A percentile compares a stretch with the other conserved stretches of the same genome.
Conservation (phyloP, 2,888 invertebrate genomes). For the Crematogaster levior region DNA sequence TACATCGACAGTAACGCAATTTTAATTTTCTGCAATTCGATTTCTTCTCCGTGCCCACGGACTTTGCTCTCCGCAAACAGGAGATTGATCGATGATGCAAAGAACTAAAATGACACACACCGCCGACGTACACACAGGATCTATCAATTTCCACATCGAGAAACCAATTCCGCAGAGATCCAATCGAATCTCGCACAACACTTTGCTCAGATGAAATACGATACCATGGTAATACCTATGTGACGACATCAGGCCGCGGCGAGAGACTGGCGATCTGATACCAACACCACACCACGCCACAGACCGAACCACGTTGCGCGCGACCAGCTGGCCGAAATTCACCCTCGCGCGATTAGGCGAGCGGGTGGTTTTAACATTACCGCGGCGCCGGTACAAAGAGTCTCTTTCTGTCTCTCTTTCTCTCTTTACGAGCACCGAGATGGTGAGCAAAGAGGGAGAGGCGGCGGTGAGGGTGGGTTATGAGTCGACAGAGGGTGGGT, state of each 20-base stretch:
- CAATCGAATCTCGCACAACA: conserved; percentile 3
- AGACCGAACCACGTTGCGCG: conserved; percentile 23
- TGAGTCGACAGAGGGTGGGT: conserved; percentile 6
- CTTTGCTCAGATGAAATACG: conserved; percentile 29
- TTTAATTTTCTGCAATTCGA: conserved; percentile 14
- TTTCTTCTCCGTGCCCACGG: not conserved
- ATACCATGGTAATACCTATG: conserved; percentile 44
- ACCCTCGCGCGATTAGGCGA: conserved; percentile 29
- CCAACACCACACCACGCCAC: not conserved
- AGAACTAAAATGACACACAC: not conserved
- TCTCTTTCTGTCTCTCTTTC: not conserved
- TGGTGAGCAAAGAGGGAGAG: not conserved
- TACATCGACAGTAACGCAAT: not conserved
- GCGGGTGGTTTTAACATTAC: conserved; percentile 21
- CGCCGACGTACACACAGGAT: not conserved
- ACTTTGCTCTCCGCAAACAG: conserved; percentile 15
- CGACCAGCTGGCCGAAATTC: conserved; percentile 27
- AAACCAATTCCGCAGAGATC: not conserved
- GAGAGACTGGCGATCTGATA: conserved; percentile 26
- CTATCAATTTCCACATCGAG: conserved; percentile 4
- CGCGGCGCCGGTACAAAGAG: not conserved
- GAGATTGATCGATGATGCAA: conserved; percentile 1
- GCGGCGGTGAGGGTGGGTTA: not conserved
- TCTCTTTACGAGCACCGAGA: not conserved
- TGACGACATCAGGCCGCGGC: conserved; percentile 6